Evolutionary conservation across 2,113 vertebrate species (phyloP), one percentile per base, ranked within the genome.

Genomic region (Lutjanus erythropterus): DNA sequence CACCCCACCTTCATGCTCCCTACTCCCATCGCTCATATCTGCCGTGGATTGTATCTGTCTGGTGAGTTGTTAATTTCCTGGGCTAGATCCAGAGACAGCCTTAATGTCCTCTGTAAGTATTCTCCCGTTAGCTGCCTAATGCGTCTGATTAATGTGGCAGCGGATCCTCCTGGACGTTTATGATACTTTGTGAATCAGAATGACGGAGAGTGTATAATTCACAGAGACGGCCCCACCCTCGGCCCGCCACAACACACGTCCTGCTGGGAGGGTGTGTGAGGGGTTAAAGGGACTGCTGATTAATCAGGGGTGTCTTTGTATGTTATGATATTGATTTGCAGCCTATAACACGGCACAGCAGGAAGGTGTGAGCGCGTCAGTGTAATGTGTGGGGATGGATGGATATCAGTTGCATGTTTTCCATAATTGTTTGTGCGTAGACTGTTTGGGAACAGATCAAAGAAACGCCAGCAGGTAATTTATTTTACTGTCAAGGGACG

Each of bases 281-380:
- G 66, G 71, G 70, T 86, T 86, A 70, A 78, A 83, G 29, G 59
- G 11, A 14, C 46, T 5, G 33, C 69, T 81, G 39, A 75, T 81
- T 75, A 56, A 69, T 52, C n/a, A 12, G 1, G 18, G 37, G n/a
- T 92, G 56, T 80, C 59, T 58, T 75, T 77, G 89, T 92, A 89
- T 95, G 94, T 95, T 92, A 86, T 92, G 94, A 90, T 94, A 94
- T 92, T 94, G 95, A 96, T 96, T 93, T 92, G 85, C 91, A 81
- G 87, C 88, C 81, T 89, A 73, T 93, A 83, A 75, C 80, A 81
- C 86, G 85, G 88, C 79, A 83, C 92, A 74, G 70, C 89, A 0
- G 67, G 72, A 90, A 62, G 61, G 75, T 89, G 79, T 93, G 87
- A 91, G 86, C 56, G 56, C 37, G 69, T 87, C 92, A 88, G 29